phyloP scores from a whole-genome alignment of 2,888 invertebrate genomes.

The Athalia cordata region DNA sequence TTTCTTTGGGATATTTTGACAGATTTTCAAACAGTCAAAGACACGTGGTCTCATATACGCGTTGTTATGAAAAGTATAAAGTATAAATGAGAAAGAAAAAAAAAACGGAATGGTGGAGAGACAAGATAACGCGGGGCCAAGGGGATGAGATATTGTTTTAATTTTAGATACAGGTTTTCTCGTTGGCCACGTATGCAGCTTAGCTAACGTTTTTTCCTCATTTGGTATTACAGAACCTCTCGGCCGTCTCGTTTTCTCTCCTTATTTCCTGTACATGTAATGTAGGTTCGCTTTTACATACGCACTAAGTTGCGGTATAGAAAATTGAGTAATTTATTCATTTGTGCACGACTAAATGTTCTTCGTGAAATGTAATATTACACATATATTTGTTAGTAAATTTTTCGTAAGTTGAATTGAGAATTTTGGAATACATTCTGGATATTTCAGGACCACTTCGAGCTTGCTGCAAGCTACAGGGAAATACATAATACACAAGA shows the following conservation, averaged over 20 bases:
- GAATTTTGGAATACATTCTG: background rate
- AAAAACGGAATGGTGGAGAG: too few species aligned
- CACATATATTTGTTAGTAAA: background rate
- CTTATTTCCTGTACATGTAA: too few species aligned
- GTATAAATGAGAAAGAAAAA: background rate
- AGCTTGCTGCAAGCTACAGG: background rate
- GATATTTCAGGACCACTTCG: background rate
- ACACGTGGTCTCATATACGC: constrained; percentile 8
- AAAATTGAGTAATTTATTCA: background rate
- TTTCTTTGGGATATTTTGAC: background rate
- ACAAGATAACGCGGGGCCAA: too few species aligned
- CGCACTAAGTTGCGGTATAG: background rate
- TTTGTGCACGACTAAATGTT: background rate
- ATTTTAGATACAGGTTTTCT: too few species aligned
- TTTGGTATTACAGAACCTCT: too few species aligned
- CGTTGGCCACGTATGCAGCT: too few species aligned
- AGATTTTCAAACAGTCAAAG: constrained; percentile 17
- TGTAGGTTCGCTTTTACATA: background rate
- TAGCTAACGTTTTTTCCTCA: too few species aligned
- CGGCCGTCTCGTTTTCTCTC: too few species aligned
- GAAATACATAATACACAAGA: background rate
- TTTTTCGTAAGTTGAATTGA: background rate
- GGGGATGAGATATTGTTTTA: too few species aligned
- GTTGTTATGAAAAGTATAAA: background rate
- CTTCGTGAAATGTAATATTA: background rate